Evolutionary conservation across 1,140 invertebrate genomes (phyloP), one percentile per base, ranked within the genome.

Genomic region (Heliconius hewitsoni): DNA sequence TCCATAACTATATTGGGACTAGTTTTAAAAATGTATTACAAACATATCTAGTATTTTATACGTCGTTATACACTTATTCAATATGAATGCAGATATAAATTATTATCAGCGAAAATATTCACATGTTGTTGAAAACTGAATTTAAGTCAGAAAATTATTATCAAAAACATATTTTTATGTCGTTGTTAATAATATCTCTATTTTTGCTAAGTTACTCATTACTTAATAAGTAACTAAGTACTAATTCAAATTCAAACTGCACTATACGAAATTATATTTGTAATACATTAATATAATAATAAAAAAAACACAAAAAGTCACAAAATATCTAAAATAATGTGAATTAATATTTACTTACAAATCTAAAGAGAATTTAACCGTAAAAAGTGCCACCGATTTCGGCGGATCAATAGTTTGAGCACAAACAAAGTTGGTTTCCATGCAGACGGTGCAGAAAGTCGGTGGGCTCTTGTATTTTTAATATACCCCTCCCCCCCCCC

Each of bases 391-490:
- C 74, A 80, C 82, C 82, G 80, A 85, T 82, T 85, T 85, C 75
- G 78, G 77, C 80, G 88, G 91, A 92, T 93, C 91, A 91, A 91
- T 93, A 93, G 90, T 92, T 91, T 89, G 86, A 87, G 86, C 85
- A 86, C 89, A 92, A 91, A 91, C 90, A 93, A 91, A 89, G 86
- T 89, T 89, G 86, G 90, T 93, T 90, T 87, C 90, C 88, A 92
- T 90, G 87, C 88, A 87, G 88, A 91, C 91, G 88, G 89, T 89
- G 87, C 86, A 91, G 82, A 83, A 91, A 92, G 90, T 91, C 88
- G 85, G 83, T 85, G 86, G 84, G 84, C 88, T 90, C 90, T 92
- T 93, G 92, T 93, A 93, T 93, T 93, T 93, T 93, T 93, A 93
- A 93, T 93, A 93, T 92, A 83, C 87, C 86, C 84, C 85, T 73